Evolutionary conservation across 2,113 vertebrate genomes (phyloP).

Genomic region (Bucco capensis): DNA sequence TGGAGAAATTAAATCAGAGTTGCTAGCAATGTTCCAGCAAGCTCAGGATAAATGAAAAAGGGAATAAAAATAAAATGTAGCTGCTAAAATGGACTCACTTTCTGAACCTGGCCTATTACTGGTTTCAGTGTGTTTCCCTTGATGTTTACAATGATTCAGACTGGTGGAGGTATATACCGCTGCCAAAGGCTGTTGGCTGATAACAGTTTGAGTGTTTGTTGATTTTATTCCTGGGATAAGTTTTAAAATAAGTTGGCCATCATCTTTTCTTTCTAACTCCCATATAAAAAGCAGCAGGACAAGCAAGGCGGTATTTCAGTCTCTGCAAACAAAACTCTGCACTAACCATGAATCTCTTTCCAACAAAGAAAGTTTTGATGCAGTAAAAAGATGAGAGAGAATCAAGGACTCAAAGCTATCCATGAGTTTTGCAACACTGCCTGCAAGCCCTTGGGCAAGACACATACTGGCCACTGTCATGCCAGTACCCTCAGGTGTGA

Average conservation of each 20-base stretch:
- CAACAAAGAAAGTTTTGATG: not conserved
- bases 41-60: not conserved
- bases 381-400: not conserved
- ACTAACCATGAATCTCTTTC: not conserved
- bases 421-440: rapidly evolving
- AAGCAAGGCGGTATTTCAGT: not conserved
- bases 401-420: rapidly evolving
- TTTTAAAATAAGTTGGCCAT: not conserved
- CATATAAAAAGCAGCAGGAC: not conserved
- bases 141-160: not conserved
- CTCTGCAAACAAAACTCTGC: not conserved
- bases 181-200: not conserved
- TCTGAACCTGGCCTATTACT: not conserved
- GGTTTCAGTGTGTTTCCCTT: not conserved
- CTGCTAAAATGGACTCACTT: not conserved
- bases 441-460: not conserved
- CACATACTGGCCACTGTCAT: not conserved
- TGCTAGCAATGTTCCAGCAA: not conserved
- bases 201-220: not conserved
- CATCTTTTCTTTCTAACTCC: not conserved
- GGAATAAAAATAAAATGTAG: not conserved
- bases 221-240: not conserved
- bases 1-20: not conserved
- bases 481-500: rapidly evolving
- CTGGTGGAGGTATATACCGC: not conserved